A percentile compares a stretch with the other conserved stretches of the same genome.
Conservation (phyloP, 30 jellyfish, hydroid and myxozoan species). For the Chrysaora quinquecirrha region DNA sequence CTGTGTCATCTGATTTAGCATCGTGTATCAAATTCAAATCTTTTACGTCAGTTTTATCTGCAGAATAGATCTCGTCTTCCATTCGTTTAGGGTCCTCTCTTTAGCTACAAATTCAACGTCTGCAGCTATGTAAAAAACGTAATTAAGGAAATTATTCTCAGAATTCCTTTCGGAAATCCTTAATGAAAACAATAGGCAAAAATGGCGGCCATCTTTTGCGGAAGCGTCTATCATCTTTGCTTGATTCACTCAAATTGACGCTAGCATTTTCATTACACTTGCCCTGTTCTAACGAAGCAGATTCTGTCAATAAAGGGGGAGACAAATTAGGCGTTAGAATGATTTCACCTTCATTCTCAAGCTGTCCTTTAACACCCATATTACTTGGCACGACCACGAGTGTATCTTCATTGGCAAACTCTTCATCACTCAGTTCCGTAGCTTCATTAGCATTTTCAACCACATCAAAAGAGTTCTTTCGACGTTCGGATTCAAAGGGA, state of each 20-base stretch:
- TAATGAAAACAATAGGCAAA: too few relatives aligned
- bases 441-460: slow-evolving; percentile 88
- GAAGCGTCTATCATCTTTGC: too few relatives aligned
- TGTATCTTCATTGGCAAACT: slow-evolving; percentile 45
- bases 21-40: not conserved
- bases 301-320: too few relatives aligned
- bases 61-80: not conserved
- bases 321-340: slow-evolving; percentile 48
- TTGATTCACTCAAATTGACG: too few relatives aligned
- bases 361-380: slow-evolving; percentile 48
- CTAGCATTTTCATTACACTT: too few relatives aligned
- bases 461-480: slow-evolving; percentile 69
- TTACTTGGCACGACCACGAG: slow-evolving; percentile 50
- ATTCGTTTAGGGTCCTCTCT: not conserved
- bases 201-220: too few relatives aligned
- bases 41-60: not conserved
- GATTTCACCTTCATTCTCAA: slow-evolving; percentile 71
- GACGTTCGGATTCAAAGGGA: slow-evolving; percentile 36
- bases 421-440: slow-evolving; percentile 78
- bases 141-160: too few relatives aligned
- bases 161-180: too few relatives aligned
- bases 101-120: too few relatives aligned
- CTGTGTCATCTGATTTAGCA: not conserved
- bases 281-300: too few relatives aligned
- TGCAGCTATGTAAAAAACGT: too few relatives aligned